Base-by-base conservation (phyloP, 2,113 vertebrate genomes). In the Tapirus terrestris region DNA sequence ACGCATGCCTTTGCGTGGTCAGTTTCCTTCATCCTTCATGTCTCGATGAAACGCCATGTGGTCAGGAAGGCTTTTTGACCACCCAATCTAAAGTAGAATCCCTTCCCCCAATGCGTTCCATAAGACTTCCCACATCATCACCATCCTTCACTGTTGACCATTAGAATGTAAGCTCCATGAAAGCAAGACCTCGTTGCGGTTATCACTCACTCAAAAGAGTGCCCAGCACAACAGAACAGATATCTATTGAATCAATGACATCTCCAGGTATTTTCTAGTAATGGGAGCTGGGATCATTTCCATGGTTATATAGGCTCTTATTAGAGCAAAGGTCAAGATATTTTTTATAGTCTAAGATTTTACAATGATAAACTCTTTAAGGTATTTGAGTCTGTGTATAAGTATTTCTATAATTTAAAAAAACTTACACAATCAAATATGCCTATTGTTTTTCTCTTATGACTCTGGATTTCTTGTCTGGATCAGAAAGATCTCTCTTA, bases 21-120 rank as follows among this genome's bases (percentile, higher is more conserved):
- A 56, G 27, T 9, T 56, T 31, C 29, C 48, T 27, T 27, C 10
- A 56, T 76, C 27, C 33, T 43, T 20, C 45, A 18, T n/a, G 29
- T 63, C 43, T 75, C 27, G 5, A 39, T 2, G 68, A 21, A 53
- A 65, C 25, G 31, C 25, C 1, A 1, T 20, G 27, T 53, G 27
- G n/a, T 76, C 58, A 5, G 58, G 36, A 45, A 82, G 33, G 25
- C 80, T 63, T 53, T 85, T 51, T 25, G 3, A 53, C 45, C 31
- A 53, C 48, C 17, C 20, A 33, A 20, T 68, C 61, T 51, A 68
- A 51, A 68, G 63, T 9, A 27, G 31, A 11, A n/a, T 33, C 33
- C 31, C 33, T 85, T 85, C 8, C 21, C 21, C 0, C 2, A 14
- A 31, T 8, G 61, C 0, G 2, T 68, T 7, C 63, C 5, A n/a